Evolutionary conservation across 2,888 invertebrate species (phyloP).

Genomic region (Opisthograptis luteolata): DNA sequence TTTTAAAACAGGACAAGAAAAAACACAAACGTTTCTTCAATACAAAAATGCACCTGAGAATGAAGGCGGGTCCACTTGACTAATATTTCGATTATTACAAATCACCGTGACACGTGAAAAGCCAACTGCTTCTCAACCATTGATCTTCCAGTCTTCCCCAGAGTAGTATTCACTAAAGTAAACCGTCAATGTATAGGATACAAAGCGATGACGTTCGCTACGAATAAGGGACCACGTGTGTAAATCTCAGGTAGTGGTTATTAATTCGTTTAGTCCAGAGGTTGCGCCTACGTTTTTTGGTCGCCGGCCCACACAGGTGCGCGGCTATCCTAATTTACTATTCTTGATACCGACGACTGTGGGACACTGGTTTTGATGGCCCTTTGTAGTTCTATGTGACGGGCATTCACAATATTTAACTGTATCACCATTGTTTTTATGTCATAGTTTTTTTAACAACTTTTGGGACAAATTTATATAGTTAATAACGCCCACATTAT

Average conservation of each 20-base stretch:
- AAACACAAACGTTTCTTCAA: conserved; percentile 76
- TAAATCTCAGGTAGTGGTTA: conserved; percentile 79
- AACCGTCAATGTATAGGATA: conserved; percentile 47
- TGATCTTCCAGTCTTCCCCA: conserved; percentile 26
- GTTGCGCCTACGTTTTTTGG: conserved; percentile 79
- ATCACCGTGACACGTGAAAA: conserved; percentile 54
- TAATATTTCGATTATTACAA: conserved; percentile 79
- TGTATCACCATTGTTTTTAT: conserved; percentile 7
- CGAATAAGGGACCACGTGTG: conserved; percentile 45
- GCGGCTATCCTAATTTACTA: conserved; percentile 76
- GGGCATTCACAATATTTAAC: conserved; percentile 45
- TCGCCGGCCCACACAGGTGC: conserved; percentile 80
- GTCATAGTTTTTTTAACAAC: too few relatives aligned
- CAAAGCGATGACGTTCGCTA: conserved; percentile 21
- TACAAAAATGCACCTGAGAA: conserved; percentile 84
- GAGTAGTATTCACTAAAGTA: not conserved
- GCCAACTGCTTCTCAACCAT: conserved; percentile 38
- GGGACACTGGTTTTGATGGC: conserved; percentile 64
- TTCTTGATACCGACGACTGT: conserved; percentile 68
- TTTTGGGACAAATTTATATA: too few relatives aligned
- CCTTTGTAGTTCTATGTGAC: conserved; percentile 56
- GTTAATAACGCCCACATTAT: too few relatives aligned
- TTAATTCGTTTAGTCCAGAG: conserved; percentile 82
- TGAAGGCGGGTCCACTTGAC: conserved; percentile 81
- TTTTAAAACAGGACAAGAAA: conserved; percentile 78